Evolutionary conservation across 1,140 invertebrate species (phyloP), one percentile per base, ranked within the genome.

Genomic region (Drosophila lacteicornis): DNA sequence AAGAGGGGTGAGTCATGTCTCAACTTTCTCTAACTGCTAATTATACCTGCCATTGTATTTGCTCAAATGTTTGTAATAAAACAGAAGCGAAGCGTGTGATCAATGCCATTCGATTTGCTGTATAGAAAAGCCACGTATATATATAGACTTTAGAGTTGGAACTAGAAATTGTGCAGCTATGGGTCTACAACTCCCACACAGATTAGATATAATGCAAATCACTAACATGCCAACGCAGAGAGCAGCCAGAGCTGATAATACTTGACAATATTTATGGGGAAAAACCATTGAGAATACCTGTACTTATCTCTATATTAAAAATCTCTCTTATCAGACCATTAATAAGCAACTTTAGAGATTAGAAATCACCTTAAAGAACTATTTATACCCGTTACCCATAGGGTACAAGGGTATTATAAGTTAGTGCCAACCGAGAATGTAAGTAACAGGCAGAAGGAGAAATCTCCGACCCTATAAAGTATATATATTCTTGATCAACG

Each of bases 21-120:
- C 33, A 22, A 56, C 67, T 70, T 70, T 70, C 67, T 68, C 63
- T 36, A 13, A 11, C 30, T 3, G 27, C 56, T 40, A 43, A 12
- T 11, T 25, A 45, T 22, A 62, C 19, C 12, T 13, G 22, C 11
- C 6, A 17, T 61, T 33, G 40, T 33, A 12, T 30, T 30, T 27
- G 13, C 13, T 27, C 7, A 22, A 60, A 30, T 30, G 33, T 11
- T 38, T 55, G 51, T 56, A 22, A 17, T 4, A 38, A 22, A 3
- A 11, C 22, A 4, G 33, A 56, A 40, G 51, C 9, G 19, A 55
- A 38, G 8, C 19, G 53, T 56, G 13, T 56, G 8, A 3, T 25
- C 53, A 56, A 56, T 56, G 53, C 19, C 53, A 56, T 40, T 56
- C 4, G 33, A 38, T 55, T 22, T 40, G 25, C 45, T 22, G 5